Conservation (phyloP, 2,797 vertebrate genomes). For the Florisuga fusca region DNA sequence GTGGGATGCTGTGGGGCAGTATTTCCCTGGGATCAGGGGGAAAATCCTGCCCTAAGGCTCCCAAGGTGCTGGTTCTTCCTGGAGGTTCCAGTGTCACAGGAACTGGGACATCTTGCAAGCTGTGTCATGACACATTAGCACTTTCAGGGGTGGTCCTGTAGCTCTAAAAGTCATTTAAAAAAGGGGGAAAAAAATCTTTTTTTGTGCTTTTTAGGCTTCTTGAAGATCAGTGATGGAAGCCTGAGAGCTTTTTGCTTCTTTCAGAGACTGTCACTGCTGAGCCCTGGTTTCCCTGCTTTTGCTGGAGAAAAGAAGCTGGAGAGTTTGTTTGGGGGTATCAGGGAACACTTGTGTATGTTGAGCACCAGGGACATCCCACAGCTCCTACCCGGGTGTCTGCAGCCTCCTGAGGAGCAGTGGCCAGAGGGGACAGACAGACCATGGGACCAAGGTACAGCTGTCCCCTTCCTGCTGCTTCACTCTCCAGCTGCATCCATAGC, state of each 20-base stretch:
- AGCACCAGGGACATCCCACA: not conserved
- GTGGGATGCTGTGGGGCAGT: rapidly evolving
- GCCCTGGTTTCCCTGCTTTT: not conserved
- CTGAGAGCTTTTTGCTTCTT: not conserved
- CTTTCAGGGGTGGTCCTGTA: not conserved
- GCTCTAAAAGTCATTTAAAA: not conserved
- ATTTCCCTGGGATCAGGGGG: not conserved
- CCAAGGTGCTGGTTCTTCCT: not conserved
- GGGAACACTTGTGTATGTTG: not conserved
- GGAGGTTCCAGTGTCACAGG: not conserved
- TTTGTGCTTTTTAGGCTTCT: not conserved
- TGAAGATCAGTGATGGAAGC: not conserved
- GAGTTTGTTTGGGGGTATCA: not conserved
- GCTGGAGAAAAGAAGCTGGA: not conserved
- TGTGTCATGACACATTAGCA: not conserved
- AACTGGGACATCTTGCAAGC: not conserved
- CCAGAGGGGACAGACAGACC: not conserved
- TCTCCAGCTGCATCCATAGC: not conserved
- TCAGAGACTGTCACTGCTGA: not conserved
- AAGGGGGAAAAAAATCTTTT: not conserved
- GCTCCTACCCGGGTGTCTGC: not conserved
- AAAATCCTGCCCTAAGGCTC: not conserved
- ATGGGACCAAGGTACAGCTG: not conserved
- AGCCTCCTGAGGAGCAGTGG: not conserved
- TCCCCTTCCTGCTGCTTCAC: not conserved